Base-by-base conservation (phyloP, 2,113 vertebrate species). In the Oreochromis niloticus region DNA sequence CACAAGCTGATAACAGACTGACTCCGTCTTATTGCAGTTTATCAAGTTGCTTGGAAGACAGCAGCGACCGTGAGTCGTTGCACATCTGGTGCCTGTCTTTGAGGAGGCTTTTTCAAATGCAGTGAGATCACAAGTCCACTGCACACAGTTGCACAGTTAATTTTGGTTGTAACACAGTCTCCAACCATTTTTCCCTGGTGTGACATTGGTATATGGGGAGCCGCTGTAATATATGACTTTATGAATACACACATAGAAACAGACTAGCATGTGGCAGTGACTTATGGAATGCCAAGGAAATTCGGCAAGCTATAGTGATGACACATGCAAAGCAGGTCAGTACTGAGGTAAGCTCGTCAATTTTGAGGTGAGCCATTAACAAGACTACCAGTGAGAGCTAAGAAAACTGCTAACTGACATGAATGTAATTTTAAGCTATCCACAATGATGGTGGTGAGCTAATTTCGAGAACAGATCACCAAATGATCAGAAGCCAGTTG, bases 391-490 rank as follows among this genome's bases (percentile, higher is more conserved):
- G n/a, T 27, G 9, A 43, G 39, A 73, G 66, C 39, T 73, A 46
- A 73, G 66, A 46, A 73, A 73, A 73, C 3, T 6, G 39, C 22
- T 39, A 39, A 39, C 1, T 46, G 39, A 73, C 39, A 16, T 1
- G 3, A 41, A 71, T 71, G 7, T 14, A 41, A 14, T 8, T 66
- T 66, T 39, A 41, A 24, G 61, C 22, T 41, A 22, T 9, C 7
- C n/a, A 43, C 34, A 71, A 41, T 41, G 19, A 71, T 43, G 11
- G 36, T 24, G 36, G 24, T 14, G 19, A 71, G 36, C 66, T 41
- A 24, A 71, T 43, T 71, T 41, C 0, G 2, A 50, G 27, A 78
- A 50, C 16, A 75, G 7, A 0, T 27, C 68, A 75, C 2, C 14
- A 75, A 30, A 17, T 11, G 22, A 48, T 46, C 1, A 1, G 41